A percentile compares a stretch with the other conserved stretches of the same genome.
Conservation (phyloP, 2,888 invertebrate genomes). For the Agrotis exclamationis region DNA sequence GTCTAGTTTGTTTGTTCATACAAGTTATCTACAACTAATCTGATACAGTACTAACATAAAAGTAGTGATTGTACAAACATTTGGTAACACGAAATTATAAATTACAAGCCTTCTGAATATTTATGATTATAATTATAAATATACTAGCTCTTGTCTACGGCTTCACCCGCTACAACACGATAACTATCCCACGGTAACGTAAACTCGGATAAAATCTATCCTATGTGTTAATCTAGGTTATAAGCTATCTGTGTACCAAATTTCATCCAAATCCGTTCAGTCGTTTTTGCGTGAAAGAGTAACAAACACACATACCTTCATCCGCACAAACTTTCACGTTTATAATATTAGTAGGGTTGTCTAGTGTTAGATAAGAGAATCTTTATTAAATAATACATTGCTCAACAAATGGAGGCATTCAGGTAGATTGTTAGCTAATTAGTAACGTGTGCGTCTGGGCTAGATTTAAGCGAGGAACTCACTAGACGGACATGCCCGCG, state of each 20-base stretch:
- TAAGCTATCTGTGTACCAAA: no score
- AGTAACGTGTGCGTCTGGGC: constrained; percentile 20
- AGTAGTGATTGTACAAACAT: constrained; percentile 40
- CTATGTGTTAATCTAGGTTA: no score
- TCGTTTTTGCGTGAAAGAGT: no score
- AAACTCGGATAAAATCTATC: no score
- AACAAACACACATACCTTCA: no score
- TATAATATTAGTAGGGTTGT: neutral
- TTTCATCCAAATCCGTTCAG: no score
- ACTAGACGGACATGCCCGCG: no score
- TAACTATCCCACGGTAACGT: no score
- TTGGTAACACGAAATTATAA: constrained; percentile 44
- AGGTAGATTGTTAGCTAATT: constrained; percentile 46
- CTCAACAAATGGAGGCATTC: constrained; percentile 47
- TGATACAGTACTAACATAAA: constrained; percentile 23
- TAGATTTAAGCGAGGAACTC: neutral
- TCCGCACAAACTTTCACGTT: no score
- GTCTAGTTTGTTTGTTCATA: neutral
- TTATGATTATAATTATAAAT: constrained; percentile 53
- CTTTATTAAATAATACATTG: constrained; percentile 51
- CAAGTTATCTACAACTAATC: neutral
- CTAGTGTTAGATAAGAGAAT: constrained; percentile 51
- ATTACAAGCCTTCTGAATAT: constrained; percentile 52
- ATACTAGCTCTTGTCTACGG: neutral
- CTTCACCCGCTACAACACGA: no score